These are phyloP conservation scores for Chitala chitala DNA, from an alignment of 2,113 vertebrate genomes.

Conservation along the genomic window DNA sequence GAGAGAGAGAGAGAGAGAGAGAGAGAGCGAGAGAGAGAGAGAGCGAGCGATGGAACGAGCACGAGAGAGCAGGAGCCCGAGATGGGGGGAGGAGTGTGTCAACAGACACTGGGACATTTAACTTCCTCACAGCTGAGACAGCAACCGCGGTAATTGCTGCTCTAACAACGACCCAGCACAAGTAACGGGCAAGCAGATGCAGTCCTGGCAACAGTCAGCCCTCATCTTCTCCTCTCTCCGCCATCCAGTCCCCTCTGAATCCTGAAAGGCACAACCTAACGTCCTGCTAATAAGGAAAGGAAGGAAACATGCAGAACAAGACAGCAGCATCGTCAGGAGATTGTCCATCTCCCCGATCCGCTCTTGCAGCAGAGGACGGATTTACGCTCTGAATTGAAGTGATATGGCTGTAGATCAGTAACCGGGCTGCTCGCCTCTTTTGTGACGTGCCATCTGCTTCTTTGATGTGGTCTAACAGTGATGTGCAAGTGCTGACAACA, in stretches of 20 bases:
- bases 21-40: not conserved
- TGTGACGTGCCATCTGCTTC: slow-evolving; percentile 38
- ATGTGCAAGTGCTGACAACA: slow-evolving; percentile 43
- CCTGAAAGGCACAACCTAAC: slow-evolving; percentile 32
- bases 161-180: not conserved
- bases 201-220: not conserved
- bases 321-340: slow-evolving; percentile 31
- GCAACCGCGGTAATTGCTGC: not conserved
- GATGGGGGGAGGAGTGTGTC: slow-evolving; percentile 9
- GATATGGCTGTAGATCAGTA: slow-evolving; percentile 68
- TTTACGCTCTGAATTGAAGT: slow-evolving; percentile 44
- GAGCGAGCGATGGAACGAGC: not conserved
- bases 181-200: not conserved
- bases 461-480: slow-evolving; percentile 62
- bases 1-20: not conserved
- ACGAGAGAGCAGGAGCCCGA: not conserved
- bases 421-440: slow-evolving; percentile 45
- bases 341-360: slow-evolving; percentile 40
- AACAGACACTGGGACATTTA: slow-evolving; percentile 21
- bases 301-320: slow-evolving; percentile 19
- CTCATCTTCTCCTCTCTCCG: slow-evolving; percentile 2
- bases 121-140: slow-evolving; percentile 18
- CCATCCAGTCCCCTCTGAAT: slow-evolving; percentile 32
- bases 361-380: slow-evolving; percentile 49
- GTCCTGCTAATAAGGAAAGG: slow-evolving; percentile 24